Conservation (phyloP, 1,140 invertebrate species). For the Epicauta chinensis region DNA sequence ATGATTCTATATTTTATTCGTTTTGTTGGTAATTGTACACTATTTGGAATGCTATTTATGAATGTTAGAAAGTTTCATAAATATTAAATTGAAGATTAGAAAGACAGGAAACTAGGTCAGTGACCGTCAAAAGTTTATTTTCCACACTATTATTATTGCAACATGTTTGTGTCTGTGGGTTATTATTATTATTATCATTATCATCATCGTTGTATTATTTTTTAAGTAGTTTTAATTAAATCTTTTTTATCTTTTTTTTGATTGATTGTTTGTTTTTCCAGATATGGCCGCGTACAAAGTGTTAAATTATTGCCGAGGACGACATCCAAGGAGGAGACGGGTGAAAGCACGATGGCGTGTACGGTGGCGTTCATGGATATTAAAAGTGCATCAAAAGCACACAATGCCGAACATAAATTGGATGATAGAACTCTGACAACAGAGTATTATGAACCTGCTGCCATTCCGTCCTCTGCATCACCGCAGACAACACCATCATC, state of each 20-base stretch:
- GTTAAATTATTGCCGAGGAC: conserved; percentile 78
- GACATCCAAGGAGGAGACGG: conserved; percentile 43
- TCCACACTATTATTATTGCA: too few relatives aligned
- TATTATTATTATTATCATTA: too few relatives aligned
- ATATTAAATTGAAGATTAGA: too few relatives aligned
- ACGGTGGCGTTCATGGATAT: conserved; percentile 96
- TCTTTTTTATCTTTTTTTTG: background rate
- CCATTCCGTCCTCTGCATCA: conserved; percentile 56
- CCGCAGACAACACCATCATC: conserved; percentile 44
- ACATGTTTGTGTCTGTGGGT: background rate
- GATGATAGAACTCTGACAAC: conserved; percentile 81
- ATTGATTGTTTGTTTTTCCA: too few relatives aligned
- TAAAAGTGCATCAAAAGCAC: conserved; percentile 89
- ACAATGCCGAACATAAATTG: conserved; percentile 81
- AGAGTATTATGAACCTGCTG: conserved; percentile 86
- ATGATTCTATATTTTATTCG: background rate
- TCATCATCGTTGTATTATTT: too few relatives aligned
- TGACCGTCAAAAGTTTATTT: background rate
- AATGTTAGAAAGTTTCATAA: too few relatives aligned
- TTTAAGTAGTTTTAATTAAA: background rate
- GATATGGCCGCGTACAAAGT: conserved; percentile 95
- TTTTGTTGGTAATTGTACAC: too few relatives aligned
- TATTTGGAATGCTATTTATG: too few relatives aligned
- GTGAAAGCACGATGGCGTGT: conserved; percentile 57
- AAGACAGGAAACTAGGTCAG: background rate